Base-by-base conservation (phyloP, 2,113 vertebrate genomes). In the Platanista minor region DNA sequence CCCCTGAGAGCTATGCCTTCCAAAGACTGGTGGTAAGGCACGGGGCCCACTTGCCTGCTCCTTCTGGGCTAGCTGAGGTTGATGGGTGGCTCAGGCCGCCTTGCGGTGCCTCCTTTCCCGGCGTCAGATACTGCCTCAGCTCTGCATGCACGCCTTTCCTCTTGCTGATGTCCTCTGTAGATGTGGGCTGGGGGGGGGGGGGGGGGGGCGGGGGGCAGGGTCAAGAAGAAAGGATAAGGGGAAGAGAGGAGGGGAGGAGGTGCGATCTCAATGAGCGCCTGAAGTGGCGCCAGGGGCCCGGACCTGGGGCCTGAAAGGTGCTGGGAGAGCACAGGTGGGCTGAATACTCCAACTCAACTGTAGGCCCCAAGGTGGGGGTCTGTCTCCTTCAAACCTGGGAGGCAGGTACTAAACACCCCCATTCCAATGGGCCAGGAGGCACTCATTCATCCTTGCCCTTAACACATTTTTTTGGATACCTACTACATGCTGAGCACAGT, bases 161-260 rank as follows among this genome's bases (percentile, higher is more conserved):
- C 54, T 49, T 57, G 59, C 81, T 67, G 23, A 15, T 82, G 62
- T 83, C 20, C 52, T 77, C 80, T 83, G 87, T 43, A 84, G 69
- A 95, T 41, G 29, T 8, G 46, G 12, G 15, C 52, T 1, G 41
- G 20, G 20, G 0, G 4, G 5, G 41, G 20, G 20, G 0, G 4
- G 15, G 0, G 6, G 18, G 7, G 6, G 54, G 18, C 0, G 66
- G 62, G 29, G n/a, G n/a, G n/a, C n/a, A n/a, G n/a, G n/a, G n/a
- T n/a, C 62, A 85, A 72, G 29, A 91, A 85, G 64, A 86, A 94
- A 36, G 71, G 74, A 14, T 18, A 8, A 69, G 20, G 33, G 20
- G 41, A 25, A 59, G 49, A 64, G 21, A 21, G 31, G 29, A 89
- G 61, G 25, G 66, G 17, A 86, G 27, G 74, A 59, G 33, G 61